Conservation (phyloP, 1,140 invertebrate genomes). For the Probaryconus sp. region DNA sequence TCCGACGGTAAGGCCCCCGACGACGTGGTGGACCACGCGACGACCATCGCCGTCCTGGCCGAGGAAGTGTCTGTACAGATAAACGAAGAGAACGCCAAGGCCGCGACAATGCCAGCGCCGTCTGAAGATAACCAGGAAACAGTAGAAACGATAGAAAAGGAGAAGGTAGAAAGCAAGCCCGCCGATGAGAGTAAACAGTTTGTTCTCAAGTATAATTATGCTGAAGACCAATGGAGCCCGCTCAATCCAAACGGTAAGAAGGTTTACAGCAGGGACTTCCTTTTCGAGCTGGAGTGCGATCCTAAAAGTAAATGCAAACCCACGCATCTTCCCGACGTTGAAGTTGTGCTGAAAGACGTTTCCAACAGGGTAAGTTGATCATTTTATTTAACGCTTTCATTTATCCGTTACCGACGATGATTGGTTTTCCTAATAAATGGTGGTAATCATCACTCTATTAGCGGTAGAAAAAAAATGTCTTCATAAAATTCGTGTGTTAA, state of each 20-base stretch:
- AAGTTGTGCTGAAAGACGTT: constrained; percentile 80
- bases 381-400: no score
- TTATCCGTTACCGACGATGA: no score
- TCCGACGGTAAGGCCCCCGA: constrained; percentile 69
- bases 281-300: constrained; percentile 85
- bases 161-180: not conserved
- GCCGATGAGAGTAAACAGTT: not conserved
- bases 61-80: constrained; percentile 64
- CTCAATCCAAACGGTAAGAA: constrained; percentile 88
- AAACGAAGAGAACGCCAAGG: constrained; percentile 78
- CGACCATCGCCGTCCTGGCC: constrained; percentile 31
- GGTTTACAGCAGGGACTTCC: constrained; percentile 88
- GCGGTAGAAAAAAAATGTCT: not conserved
- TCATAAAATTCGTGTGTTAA: not conserved
- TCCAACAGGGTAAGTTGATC: constrained; percentile 64
- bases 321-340: constrained; percentile 81
- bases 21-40: constrained; percentile 72
- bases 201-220: constrained; percentile 75
- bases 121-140: no score
- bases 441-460: no score
- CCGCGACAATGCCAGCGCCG: constrained; percentile 62
- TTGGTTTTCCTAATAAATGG: no score
- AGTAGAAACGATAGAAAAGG: not conserved
- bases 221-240: constrained; percentile 91
- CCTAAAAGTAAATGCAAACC: constrained; percentile 87